Base-by-base conservation (phyloP, 2,797 vertebrate genomes). In the Hydrocynus forskahlii region DNA sequence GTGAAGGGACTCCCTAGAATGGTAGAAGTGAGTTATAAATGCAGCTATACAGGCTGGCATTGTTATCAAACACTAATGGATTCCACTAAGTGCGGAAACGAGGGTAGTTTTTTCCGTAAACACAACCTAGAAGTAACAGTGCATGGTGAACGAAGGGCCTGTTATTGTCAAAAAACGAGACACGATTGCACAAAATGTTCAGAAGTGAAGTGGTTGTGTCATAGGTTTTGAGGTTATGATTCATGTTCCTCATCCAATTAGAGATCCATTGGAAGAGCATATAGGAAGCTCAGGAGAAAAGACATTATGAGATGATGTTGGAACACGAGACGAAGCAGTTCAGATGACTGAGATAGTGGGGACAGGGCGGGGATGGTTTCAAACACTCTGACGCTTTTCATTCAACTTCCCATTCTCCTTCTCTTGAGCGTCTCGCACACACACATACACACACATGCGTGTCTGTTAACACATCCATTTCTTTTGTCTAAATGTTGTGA, bases 31-130 rank as follows among this genome's bases (percentile, higher is more conserved):
- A n/a, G 35, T 38, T 7, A n/a, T 63, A 8, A 6, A 62, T 19
- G n/a, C 64, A 25, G 6, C 17, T 48, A 2, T 13, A 72, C 35
- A 59, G 67, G n/a, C 48, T 45, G 38, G 23, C 23, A 14, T 17
- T 85, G 21, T 78, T 62, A 43, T 79, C 10, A 59, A 59, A 79
- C 80, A 66, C 81, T 84, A 76, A 82, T 67, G 69, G 68, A 73
- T 78, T 84, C 60, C 45, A 45, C 57, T 80, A 78, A 82, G 9
- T 73, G 57, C 9, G 50, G 59, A 80, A 76, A 69, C 23, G 25
- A 48, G 52, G 38, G 57, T 21, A 67, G 75, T 74, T 81, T 35
- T 84, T 71, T 50, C 67, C 38, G 52, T 78, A 80, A 84, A 63
- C 80, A 70, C 29, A 52, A 29, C 59, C 60, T 69, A 67, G 29